phyloP scores from a whole-genome alignment of 2,113 vertebrate genomes.

The Ophthalmolycus amberensis region DNA sequence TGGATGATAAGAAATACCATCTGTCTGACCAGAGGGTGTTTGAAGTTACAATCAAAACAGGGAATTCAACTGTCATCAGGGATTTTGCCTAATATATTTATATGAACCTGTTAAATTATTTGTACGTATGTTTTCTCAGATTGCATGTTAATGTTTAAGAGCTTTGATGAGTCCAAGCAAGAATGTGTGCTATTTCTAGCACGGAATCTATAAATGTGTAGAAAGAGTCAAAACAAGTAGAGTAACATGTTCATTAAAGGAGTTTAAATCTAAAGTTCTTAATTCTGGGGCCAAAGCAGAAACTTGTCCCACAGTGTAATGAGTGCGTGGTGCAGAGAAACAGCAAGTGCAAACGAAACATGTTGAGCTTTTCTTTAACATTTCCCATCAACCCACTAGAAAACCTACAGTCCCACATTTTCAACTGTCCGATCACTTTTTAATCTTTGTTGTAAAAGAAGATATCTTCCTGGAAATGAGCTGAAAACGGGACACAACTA shows the following conservation, averaged over 20 bases:
- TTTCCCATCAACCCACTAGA: slow-evolving; percentile 21
- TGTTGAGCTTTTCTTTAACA: slow-evolving; percentile 13
- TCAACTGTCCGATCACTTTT: slow-evolving; percentile 6
- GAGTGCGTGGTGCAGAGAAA: slow-evolving; percentile 18
- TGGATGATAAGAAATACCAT: slow-evolving; percentile 84
- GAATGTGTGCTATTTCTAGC: slow-evolving; percentile 15
- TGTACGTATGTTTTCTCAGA: slow-evolving; percentile 10
- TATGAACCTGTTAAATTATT: slow-evolving; percentile 22
- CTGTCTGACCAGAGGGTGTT: slow-evolving; percentile 82
- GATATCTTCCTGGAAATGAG: slow-evolving; percentile 18
- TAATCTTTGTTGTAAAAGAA: slow-evolving; percentile 62
- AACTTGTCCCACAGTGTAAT: slow-evolving; percentile 20
- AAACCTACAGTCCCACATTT: neutral
- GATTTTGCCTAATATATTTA: neutral
- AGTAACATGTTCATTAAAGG: slow-evolving; percentile 3
- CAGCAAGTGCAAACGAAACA: slow-evolving; percentile 31
- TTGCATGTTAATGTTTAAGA: slow-evolving; percentile 10
- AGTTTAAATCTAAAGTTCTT: slow-evolving; percentile 17
- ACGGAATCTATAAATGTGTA: slow-evolving; percentile 25
- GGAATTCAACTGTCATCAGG: slow-evolving; percentile 15
- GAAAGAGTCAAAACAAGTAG: neutral
- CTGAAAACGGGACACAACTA: slow-evolving; percentile 83
- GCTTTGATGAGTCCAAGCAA: slow-evolving; percentile 4
- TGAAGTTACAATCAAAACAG: slow-evolving; percentile 37
- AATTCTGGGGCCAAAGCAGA: slow-evolving; percentile 19